phyloP scores from a whole-genome alignment of 2,888 invertebrate species.

The Eristalis tenax region DNA sequence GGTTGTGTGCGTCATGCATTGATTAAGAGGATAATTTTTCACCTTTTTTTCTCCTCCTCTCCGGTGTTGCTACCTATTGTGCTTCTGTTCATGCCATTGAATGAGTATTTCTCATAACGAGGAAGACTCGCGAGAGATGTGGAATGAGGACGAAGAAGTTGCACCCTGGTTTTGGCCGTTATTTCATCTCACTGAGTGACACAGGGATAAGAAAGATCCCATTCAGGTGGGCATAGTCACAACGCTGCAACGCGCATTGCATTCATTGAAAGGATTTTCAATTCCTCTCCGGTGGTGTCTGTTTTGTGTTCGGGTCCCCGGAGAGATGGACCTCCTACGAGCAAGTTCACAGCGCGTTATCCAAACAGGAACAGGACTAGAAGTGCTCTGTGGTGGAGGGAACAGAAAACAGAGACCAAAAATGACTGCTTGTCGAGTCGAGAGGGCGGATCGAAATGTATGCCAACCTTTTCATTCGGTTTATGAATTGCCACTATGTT shows the following conservation, averaged over 20 bases:
- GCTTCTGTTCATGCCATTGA: constrained; percentile 58
- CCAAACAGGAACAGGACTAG: constrained; percentile 14
- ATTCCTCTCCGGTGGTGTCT: not conserved
- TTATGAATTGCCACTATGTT: constrained; percentile 68
- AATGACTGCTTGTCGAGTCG: constrained; percentile 29
- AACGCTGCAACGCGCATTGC: constrained; percentile 27
- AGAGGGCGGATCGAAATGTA: constrained; percentile 30
- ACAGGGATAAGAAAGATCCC: constrained; percentile 42
- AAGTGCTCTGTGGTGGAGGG: constrained; percentile 5
- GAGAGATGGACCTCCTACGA: constrained; percentile 50
- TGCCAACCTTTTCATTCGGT: constrained; percentile 54
- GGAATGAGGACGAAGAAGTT: constrained; percentile 23
- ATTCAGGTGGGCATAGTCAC: constrained; percentile 67
- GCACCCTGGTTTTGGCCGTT: constrained; percentile 43
- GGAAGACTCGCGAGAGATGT: not conserved
- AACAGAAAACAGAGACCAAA: constrained; percentile 22
- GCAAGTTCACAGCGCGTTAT: constrained; percentile 29
- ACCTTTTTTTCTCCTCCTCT: constrained; percentile 40
- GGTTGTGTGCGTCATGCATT: constrained; percentile 53
- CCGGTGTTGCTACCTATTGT: constrained; percentile 57
- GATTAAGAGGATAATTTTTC: constrained; percentile 71
- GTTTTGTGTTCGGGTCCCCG: constrained; percentile 7
- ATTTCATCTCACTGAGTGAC: constrained; percentile 9
- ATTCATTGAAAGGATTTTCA: constrained; percentile 65
- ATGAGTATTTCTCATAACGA: constrained; percentile 18